Evolutionary conservation across 2,888 invertebrate species (phyloP), one percentile per base, ranked within the genome.

Genomic region (Lagria hirta): DNA sequence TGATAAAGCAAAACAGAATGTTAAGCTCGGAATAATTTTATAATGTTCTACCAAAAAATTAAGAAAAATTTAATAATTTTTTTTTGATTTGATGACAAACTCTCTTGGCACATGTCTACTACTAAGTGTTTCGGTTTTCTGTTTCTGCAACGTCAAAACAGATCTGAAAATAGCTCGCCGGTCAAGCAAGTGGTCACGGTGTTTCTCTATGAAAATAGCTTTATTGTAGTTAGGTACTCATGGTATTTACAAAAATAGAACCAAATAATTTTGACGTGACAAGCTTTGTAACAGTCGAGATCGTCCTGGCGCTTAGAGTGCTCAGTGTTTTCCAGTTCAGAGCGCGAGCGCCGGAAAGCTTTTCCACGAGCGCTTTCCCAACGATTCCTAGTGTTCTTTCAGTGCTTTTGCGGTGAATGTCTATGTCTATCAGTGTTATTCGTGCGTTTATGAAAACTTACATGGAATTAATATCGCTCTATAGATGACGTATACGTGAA

Each of bases 381-480:
- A 40, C 57, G 43, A 55, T 57, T 55, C 54, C 55, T 51, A 54
- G 55, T 54, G 54, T 58, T 51, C 54, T 34, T 47, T 51, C 55
- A 51, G 57, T 52, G 58, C 49, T 46, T 46, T 46, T 46, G 42
- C 46, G 46, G 36, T 37, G 27, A 24, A 45, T 53, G 51, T 53
- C 52, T 43, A 53, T 57, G 57, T 52, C 51, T 48, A 49, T 42
- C 35, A 52, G 58, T 58, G 58, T 50, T n/a, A n/a, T n/a, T 45
- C 30, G 43, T 52, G 54, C 49, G 46, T 35, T 54, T 42, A 42
- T 8, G 23, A 29, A 22, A 29, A 30, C 16, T 52, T 57, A 45
- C 53, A 51, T 56, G 58, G 56, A 57, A 51, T 51, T 54, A 59
- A 59, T 61, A 59, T 55, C 52, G 55, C 43, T 48, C 43, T 41